Evolutionary conservation across 2,797 vertebrate genomes (phyloP), one percentile per base, ranked within the genome.

Genomic region (Trachops cirrhosus): DNA sequence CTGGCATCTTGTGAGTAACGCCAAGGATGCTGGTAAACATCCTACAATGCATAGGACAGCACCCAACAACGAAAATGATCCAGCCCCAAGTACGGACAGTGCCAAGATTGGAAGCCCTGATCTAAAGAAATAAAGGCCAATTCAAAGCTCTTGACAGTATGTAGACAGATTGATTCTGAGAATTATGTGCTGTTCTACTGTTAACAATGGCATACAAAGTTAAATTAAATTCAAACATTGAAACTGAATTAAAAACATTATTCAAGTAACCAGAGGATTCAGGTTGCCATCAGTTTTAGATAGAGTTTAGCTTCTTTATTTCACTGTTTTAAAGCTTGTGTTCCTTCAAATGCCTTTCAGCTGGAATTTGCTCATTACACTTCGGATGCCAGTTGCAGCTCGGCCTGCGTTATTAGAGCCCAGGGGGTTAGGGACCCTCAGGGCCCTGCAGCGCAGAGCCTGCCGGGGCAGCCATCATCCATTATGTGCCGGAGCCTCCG

Each of bases 81-180:
- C 21, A 32, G 11, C 37, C 32, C 37, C 18, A 86, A 80, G n/a
- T 22, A 67, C 0, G 0, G 2, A 19, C 6, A 78, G 18, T 4
- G 10, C 62, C 4, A 0, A 73, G 16, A 21, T 1, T 4, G 2
- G 29, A 70, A 24, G 48, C 6, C 14, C 14, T 57, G 16, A 22
- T 64, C 16, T 70, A 19, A 70, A 59, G 64, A 94, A 39, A 59
- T 78, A 73, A 80, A 73, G 34, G 34, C n/a, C 88, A 84, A 59
- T 32, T 46, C 32, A 9, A 21, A 70, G 34, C 16, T 84, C 75
- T 46, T 37, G 9, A 74, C 8, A 24, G 14, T 9, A 10, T 50
- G 54, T 9, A 73, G 29, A 29, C 0, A 59, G 22, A 74, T 4
- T 4, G 48, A 82, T 37, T 70, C 32, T 15, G 15, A 80, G 74